phyloP scores from a whole-genome alignment of 2,888 invertebrate genomes.

The Polymixis flavicincta region DNA sequence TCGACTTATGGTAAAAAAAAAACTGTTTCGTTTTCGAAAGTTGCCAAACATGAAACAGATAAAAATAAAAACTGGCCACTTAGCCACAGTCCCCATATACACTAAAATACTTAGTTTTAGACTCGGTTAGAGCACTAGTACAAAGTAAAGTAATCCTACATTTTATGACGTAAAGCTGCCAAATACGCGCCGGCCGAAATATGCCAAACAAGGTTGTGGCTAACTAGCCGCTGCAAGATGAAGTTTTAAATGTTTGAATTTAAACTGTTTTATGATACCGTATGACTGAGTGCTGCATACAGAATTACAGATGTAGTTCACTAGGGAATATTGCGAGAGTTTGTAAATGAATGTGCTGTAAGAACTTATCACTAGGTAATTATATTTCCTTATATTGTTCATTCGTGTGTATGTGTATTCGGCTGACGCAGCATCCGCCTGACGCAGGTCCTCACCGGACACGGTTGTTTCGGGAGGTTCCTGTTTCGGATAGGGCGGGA shows the following conservation, averaged over 20 bases:
- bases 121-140: slow-evolving; percentile 33
- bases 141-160: slow-evolving; percentile 61
- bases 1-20: neutral
- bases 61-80: slow-evolving; percentile 14
- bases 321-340: slow-evolving; percentile 23
- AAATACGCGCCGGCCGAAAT: slow-evolving; percentile 53
- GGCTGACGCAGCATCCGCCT: too few relatives aligned
- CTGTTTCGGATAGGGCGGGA: too few relatives aligned
- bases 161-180: slow-evolving; percentile 59
- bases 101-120: slow-evolving; percentile 44
- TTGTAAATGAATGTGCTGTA: slow-evolving; percentile 24
- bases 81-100: slow-evolving; percentile 21
- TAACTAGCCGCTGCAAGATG: slow-evolving; percentile 53
- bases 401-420: neutral
- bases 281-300: slow-evolving; percentile 41
- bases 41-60: slow-evolving; percentile 3
- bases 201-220: slow-evolving; percentile 59
- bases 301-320: slow-evolving; percentile 38
- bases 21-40: neutral
- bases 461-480: too few relatives aligned
- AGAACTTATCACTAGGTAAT: neutral
- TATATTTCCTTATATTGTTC: neutral
- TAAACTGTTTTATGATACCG: slow-evolving; percentile 62
- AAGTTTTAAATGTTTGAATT: slow-evolving; percentile 67
- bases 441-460: too few relatives aligned